Percentiles rank a stretch among this genome's conserved stretches.
Evolutionary conservation across 1,140 invertebrate species (phyloP).

Genomic region (Drosophila nigromelanica): DNA sequence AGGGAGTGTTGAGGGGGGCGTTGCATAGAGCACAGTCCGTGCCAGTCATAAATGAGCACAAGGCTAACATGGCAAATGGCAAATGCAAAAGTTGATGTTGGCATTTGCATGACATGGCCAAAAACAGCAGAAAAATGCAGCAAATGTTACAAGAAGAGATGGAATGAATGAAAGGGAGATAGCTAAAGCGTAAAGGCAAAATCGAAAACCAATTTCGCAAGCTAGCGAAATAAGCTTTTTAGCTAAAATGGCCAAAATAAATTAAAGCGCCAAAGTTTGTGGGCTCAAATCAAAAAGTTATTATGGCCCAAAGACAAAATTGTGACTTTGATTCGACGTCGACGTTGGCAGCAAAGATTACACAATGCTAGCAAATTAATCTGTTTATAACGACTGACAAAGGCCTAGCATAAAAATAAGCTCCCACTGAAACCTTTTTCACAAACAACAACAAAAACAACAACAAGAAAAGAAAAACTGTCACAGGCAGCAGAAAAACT

Average conservation of each 20-base stretch:
- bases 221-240: slow-evolving; percentile 49
- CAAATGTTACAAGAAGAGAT: slow-evolving; percentile 16
- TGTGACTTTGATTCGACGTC: slow-evolving; percentile 34
- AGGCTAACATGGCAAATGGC: slow-evolving; percentile 46
- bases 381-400: slow-evolving; percentile 74
- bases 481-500: slow-evolving; percentile 37
- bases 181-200: slow-evolving; percentile 32
- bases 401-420: slow-evolving; percentile 72
- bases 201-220: slow-evolving; percentile 75
- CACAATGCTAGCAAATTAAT: slow-evolving; percentile 78
- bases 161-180: slow-evolving; percentile 7
- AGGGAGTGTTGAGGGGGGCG: not conserved
- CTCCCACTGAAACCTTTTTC: slow-evolving; percentile 61
- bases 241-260: slow-evolving; percentile 48
- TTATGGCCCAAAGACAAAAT: slow-evolving; percentile 69
- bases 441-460: slow-evolving; percentile 11
- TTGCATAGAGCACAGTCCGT: slow-evolving; percentile 2
- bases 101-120: slow-evolving; percentile 53
- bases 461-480: slow-evolving; percentile 4
- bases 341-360: slow-evolving; percentile 53
- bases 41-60: slow-evolving; percentile 64
- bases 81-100: slow-evolving; percentile 34
- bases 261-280: slow-evolving; percentile 60
- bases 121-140: slow-evolving; percentile 26
- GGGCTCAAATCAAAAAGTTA: slow-evolving; percentile 73